A percentile compares a stretch with the other conserved stretches of the same genome.
These are phyloP conservation scores for Addax nasomaculatus DNA, from an alignment of 2,113 vertebrate species.

Conservation along the genomic window DNA sequence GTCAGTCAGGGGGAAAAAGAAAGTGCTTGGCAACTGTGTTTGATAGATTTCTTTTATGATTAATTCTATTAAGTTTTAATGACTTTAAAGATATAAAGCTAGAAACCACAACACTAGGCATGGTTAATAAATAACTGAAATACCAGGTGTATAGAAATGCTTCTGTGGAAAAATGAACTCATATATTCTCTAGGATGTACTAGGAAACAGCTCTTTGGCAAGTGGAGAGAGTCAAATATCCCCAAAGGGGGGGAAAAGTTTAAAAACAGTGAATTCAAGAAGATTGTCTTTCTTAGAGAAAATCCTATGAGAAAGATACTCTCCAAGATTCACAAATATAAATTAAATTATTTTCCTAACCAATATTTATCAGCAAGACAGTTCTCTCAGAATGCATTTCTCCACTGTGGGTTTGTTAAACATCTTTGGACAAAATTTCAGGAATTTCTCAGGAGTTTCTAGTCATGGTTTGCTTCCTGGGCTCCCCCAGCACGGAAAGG, in stretches of 20 bases:
- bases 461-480: neutral
- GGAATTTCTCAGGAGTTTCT: neutral
- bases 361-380: neutral
- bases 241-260: neutral
- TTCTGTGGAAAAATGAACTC: slow-evolving; percentile 55
- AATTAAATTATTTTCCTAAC: neutral
- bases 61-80: slow-evolving; percentile 73
- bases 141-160: slow-evolving; percentile 41
- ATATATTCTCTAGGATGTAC: slow-evolving; percentile 18
- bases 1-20: neutral
- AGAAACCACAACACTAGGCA: slow-evolving; percentile 58
- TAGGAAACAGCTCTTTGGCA: slow-evolving; percentile 40
- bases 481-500: neutral
- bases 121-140: slow-evolving; percentile 62
- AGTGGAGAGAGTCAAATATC: neutral
- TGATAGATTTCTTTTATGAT: slow-evolving; percentile 73
- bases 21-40: slow-evolving; percentile 49
- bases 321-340: neutral
- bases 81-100: slow-evolving; percentile 67
- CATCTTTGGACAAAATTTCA: neutral
- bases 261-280: neutral
- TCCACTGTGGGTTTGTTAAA: neutral
- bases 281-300: slow-evolving; percentile 2
- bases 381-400: neutral
- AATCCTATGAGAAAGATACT: neutral